A percentile compares a stretch with the other conserved stretches of the same genome.
Evolutionary conservation across 2,888 invertebrate species (phyloP).

Genomic region (Eulithis prunata): DNA sequence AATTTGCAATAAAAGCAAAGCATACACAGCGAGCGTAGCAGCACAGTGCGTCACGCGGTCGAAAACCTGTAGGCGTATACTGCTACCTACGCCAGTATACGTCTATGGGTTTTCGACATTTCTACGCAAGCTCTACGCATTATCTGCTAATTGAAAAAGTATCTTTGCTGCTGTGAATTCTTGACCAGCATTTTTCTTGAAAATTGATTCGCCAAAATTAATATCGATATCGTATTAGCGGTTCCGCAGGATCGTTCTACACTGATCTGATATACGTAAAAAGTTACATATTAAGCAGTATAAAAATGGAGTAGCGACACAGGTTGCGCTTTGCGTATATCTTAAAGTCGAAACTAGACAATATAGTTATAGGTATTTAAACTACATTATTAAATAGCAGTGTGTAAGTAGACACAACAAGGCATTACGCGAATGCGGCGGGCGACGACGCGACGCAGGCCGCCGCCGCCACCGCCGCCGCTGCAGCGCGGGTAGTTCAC

Average conservation of each 20-base stretch:
- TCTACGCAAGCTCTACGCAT: neutral
- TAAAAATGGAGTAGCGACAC: too few relatives aligned
- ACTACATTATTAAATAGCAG: neutral
- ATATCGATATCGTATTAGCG: too few relatives aligned
- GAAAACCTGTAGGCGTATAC: constrained; percentile 10
- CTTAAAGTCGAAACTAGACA: too few relatives aligned
- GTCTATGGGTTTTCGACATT: too few relatives aligned
- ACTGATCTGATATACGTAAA: too few relatives aligned
- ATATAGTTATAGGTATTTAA: too few relatives aligned
- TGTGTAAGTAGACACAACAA: constrained; percentile 51
- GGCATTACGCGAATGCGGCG: constrained; percentile 38
- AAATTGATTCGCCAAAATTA: neutral
- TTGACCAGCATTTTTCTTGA: neutral
- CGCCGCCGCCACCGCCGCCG: constrained; percentile 28
- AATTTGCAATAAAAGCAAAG: constrained; percentile 66
- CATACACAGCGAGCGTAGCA: constrained; percentile 4
- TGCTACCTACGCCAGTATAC: neutral
- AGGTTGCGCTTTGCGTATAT: too few relatives aligned
- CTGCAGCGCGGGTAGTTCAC: constrained; percentile 66
- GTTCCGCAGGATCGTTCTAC: too few relatives aligned
- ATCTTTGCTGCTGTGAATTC: neutral
- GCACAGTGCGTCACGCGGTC: constrained; percentile 6
- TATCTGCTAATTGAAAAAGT: neutral
- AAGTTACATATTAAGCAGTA: too few relatives aligned
- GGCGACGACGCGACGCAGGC: constrained; percentile 31